phyloP scores from a whole-genome alignment of 1,140 invertebrate genomes.

The Penaeus japonicus region DNA sequence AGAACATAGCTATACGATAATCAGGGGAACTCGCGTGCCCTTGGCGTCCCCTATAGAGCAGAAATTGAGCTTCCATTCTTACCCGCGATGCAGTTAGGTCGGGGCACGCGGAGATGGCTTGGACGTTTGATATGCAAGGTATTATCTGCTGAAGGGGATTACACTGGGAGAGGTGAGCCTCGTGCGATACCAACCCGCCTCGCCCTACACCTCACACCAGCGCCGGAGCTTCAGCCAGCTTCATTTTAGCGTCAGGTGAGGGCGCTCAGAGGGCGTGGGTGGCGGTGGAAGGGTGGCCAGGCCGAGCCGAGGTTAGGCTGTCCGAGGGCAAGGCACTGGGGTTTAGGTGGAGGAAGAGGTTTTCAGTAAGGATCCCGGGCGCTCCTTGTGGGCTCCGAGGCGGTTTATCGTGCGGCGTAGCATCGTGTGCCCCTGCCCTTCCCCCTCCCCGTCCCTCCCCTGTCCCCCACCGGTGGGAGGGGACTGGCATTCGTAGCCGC shows the following conservation, averaged over 20 bases:
- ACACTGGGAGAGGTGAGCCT: neutral
- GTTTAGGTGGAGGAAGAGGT: slow-evolving; percentile 21
- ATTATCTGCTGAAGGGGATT: neutral
- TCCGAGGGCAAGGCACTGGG: neutral
- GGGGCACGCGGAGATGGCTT: too few relatives aligned
- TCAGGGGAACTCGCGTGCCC: too few relatives aligned
- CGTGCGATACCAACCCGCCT: neutral
- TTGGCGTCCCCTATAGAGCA: too few relatives aligned
- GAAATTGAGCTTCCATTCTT: too few relatives aligned
- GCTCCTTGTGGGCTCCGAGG: slow-evolving; percentile 27
- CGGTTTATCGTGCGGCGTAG: slow-evolving; percentile 43
- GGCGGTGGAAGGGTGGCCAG: slow-evolving; percentile 2
- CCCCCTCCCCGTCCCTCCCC: neutral
- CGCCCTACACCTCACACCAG: neutral
- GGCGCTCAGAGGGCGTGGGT: slow-evolving; percentile 3
- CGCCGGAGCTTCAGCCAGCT: neutral
- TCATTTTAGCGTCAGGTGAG: neutral
- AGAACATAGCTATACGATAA: too few relatives aligned
- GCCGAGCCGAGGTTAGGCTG: too few relatives aligned
- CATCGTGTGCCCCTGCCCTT: slow-evolving; percentile 20
- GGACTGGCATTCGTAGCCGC: slow-evolving; percentile 43
- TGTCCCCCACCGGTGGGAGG: slow-evolving; percentile 39
- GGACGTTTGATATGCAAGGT: neutral
- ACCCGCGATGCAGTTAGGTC: too few relatives aligned
- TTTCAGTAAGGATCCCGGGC: slow-evolving; percentile 39